Percentiles rank a stretch among this genome's conserved stretches.
Evolutionary conservation across 2,113 vertebrate species (phyloP).

Genomic region (Bubo blakistoni): DNA sequence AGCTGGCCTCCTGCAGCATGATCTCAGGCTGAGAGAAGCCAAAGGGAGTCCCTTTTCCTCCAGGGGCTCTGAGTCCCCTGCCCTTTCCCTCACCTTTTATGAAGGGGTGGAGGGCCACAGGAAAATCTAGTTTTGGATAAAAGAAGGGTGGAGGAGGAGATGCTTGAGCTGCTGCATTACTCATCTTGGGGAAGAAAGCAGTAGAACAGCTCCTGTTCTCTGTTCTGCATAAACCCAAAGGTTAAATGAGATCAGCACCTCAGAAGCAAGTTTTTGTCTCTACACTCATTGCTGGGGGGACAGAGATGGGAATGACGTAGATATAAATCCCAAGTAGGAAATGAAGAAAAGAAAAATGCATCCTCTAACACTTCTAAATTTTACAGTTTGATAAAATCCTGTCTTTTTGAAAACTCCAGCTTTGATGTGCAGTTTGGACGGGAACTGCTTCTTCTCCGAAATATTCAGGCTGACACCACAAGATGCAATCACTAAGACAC

Average conservation of each 20-base stretch:
- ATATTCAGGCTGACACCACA: background rate
- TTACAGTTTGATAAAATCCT: background rate
- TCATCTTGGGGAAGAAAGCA: background rate
- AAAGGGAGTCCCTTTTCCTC: background rate
- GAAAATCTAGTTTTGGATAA: background rate
- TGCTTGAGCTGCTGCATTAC: background rate
- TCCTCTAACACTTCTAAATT: background rate
- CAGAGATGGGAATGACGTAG: background rate
- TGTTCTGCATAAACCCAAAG: background rate
- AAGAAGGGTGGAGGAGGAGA: background rate
- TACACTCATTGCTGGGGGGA: background rate
- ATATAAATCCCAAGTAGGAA: background rate
- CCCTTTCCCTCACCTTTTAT: background rate
- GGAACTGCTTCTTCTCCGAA: background rate
- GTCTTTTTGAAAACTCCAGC: background rate
- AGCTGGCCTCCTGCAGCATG: background rate
- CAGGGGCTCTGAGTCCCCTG: background rate
- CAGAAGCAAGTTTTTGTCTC: background rate
- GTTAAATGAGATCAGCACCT: background rate
- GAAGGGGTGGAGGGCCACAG: background rate
- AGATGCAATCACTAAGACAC: accelerated
- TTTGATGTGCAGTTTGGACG: background rate
- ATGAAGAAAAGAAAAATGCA: background rate
- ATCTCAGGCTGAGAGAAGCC: background rate
- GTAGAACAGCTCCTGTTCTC: background rate